These are phyloP conservation scores for Gorsachius magnificus DNA, from an alignment of 2,797 vertebrate species.

Conservation along the genomic window DNA sequence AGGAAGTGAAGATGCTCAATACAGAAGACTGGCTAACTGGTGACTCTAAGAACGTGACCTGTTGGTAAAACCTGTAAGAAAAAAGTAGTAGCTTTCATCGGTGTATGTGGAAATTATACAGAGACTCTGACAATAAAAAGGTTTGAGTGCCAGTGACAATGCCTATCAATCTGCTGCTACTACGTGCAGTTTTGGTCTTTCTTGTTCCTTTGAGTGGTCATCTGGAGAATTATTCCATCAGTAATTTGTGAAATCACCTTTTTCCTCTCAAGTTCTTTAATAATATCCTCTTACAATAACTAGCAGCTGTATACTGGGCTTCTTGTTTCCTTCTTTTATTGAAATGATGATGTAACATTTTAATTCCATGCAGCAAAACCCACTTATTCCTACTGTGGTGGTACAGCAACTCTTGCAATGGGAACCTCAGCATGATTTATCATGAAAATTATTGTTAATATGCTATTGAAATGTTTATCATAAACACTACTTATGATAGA, in stretches of 20 bases:
- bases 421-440: not conserved
- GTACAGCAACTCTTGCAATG: not conserved
- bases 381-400: not conserved
- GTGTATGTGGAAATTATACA: fast-evolving
- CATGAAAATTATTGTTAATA: not conserved
- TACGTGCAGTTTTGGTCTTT: not conserved
- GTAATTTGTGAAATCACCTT: not conserved
- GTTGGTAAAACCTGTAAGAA: not conserved
- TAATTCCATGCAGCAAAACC: not conserved
- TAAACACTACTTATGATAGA: not conserved
- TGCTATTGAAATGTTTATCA: not conserved
- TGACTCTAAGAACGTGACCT: not conserved
- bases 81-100: not conserved
- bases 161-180: not conserved
- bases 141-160: not conserved
- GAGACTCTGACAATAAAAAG: not conserved
- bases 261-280: not conserved
- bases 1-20: not conserved
- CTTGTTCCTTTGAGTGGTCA: not conserved
- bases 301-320: not conserved
- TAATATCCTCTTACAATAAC: not conserved
- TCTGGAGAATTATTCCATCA: not conserved
- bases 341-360: not conserved
- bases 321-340: not conserved
- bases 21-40: not conserved